Evolutionary conservation across 2,113 vertebrate genomes (phyloP).

Genomic region (Polyodon spathula): DNA sequence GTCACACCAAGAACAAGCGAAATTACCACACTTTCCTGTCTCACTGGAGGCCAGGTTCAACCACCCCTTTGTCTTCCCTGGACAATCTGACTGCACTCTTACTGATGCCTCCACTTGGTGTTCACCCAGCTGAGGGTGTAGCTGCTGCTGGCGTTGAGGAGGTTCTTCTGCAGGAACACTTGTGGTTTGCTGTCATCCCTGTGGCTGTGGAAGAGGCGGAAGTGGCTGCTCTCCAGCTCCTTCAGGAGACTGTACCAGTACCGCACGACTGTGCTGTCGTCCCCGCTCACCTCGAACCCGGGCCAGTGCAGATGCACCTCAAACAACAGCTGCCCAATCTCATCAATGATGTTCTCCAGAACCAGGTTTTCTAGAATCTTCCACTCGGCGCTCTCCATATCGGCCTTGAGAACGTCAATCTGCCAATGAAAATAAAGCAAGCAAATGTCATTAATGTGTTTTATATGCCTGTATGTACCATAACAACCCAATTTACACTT

Average conservation of each 20-base stretch:
- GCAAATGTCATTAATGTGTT: neutral
- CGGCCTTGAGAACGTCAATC: slow-evolving; percentile 86
- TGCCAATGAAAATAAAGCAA: slow-evolving; percentile 35
- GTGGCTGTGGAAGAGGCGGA: slow-evolving; percentile 77
- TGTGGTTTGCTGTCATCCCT: slow-evolving; percentile 70
- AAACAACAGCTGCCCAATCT: slow-evolving; percentile 81
- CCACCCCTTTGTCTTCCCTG: no score
- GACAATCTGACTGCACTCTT: neutral
- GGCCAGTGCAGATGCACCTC: slow-evolving; percentile 92
- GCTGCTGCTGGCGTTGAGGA: slow-evolving; percentile 80
- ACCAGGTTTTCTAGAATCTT: slow-evolving; percentile 92
- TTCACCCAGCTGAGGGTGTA: slow-evolving; percentile 89
- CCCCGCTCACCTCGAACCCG: slow-evolving; percentile 86
- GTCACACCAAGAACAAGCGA: no score
- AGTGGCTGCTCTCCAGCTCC: slow-evolving; percentile 74
- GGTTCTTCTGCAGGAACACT: slow-evolving; percentile 74
- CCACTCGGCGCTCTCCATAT: slow-evolving; percentile 93
- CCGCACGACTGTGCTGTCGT: slow-evolving; percentile 74
- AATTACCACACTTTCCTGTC: no score
- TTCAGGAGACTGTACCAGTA: slow-evolving; percentile 93
- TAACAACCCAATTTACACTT: no score
- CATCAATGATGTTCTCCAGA: slow-evolving; percentile 74
- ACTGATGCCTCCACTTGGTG: slow-evolving; percentile 60
- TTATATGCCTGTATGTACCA: no score
- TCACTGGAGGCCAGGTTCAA: no score